Base-by-base conservation (phyloP, 2,888 invertebrate species). In the Ophioninae sp. region DNA sequence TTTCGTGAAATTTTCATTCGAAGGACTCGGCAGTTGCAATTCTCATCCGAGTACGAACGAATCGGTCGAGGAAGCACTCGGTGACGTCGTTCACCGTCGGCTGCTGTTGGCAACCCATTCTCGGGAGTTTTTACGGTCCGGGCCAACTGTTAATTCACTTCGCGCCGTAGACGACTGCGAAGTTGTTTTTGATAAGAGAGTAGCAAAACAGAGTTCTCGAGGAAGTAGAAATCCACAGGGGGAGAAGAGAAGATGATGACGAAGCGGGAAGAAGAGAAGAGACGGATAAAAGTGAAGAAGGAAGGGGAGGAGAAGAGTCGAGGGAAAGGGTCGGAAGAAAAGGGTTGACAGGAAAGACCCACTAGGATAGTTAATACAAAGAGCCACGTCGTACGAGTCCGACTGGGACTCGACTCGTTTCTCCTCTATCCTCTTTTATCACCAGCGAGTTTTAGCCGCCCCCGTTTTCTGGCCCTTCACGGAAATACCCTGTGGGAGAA, bases 341-440 rank as follows among this genome's bases (percentile, higher is more conserved):
- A 87, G 86, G 86, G 86, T 87, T 86, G 86, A 86, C 86, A 87
- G 86, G 85, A 87, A 86, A 87, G 85, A 87, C 82, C 85, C 85
- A 84, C 85, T 86, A 86, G 85, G 90, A 91, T 92, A 91, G 91
- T 90, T 91, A 90, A 90, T 90, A 91, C 89, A 90, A 91, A 91
- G 91, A 89, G 90, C 89, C 89, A 89, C 90, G 89, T 89, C 89
- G 89, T 88, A 89, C 88, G 88, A 88, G 88, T 87, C 87, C 88
- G 87, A 88, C 79, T 81, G 84, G 83, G 85, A 85, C 81, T 81
- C 78, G 85, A 86, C 84, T 83, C 76, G 83, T 84, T 79, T 79
- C 80, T 78, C 83, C 81, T 37, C 86, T 85, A 86, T 86, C 84
- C 85, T 85, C 81, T 69, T 79, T 74, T 59, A 56, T 64, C 62